Conservation (phyloP, 2,888 invertebrate genomes). For the Mycogona germanica region DNA sequence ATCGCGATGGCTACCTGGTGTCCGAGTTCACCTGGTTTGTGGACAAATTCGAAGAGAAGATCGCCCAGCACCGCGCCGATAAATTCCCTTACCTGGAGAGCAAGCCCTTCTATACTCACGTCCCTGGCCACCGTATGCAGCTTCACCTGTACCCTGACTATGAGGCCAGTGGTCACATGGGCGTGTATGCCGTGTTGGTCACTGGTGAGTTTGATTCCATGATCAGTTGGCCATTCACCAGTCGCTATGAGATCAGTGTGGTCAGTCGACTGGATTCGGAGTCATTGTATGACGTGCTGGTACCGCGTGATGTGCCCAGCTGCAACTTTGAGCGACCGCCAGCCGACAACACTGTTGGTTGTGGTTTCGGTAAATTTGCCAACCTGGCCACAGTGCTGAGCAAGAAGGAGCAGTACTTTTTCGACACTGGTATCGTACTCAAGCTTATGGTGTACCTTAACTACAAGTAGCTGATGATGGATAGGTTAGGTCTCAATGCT, state of each 20-base stretch:
- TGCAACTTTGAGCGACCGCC: constrained; percentile 19
- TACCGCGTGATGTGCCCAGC: constrained; percentile 12
- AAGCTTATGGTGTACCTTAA: constrained; percentile 14
- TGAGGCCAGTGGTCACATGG: constrained; percentile 21
- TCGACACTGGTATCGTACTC: constrained; percentile 5
- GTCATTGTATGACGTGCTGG: constrained; percentile 14
- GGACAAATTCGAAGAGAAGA: constrained; percentile 24
- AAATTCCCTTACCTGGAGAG: constrained; percentile 23
- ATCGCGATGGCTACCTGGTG: constrained; percentile 23
- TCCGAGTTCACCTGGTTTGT: constrained; percentile 26
- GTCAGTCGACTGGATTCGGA: constrained; percentile 18
- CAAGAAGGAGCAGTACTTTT: constrained; percentile 9
- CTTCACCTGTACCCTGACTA: constrained; percentile 24
- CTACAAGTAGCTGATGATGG: constrained; percentile 10
- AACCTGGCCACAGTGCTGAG: constrained; percentile 9
- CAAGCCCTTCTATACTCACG: constrained; percentile 25
- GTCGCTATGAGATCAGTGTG: constrained; percentile 22
- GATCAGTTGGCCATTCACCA: constrained; percentile 25
- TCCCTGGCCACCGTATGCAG: constrained; percentile 25
- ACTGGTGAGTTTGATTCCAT: constrained; percentile 25
- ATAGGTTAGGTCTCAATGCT: too few species aligned
- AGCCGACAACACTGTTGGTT: constrained; percentile 20
- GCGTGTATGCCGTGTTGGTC: constrained; percentile 24
- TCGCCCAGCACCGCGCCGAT: constrained; percentile 15
- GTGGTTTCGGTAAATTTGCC: constrained; percentile 18